Evolutionary conservation across 2,888 invertebrate species (phyloP), one percentile per base, ranked within the genome.

Genomic region (Eilema griseolum): DNA sequence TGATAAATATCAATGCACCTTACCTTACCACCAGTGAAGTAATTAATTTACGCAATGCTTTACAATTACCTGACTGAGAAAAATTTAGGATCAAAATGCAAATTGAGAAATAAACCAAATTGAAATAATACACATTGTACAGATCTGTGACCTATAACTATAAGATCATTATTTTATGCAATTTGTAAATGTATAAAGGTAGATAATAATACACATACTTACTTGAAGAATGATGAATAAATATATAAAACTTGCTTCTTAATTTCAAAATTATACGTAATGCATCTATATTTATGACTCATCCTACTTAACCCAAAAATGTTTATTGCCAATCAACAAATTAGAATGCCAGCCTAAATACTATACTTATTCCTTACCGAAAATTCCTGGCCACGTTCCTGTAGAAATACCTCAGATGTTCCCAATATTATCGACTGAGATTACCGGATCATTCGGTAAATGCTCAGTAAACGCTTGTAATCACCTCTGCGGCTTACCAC

Each of bases 371-470:
- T 82, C 76, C 77, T 78, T 83, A 74, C 85, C 83, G 83, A 85
- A 84, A 80, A 86, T 86, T 85, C 83, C 81, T 80, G 74, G 79
- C 85, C 82, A 80, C 83, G 85, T 84, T 85, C 80, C 81, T 79
- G 59, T 76, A 81, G 83, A 83, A 88, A 91, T 92, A 91, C 89
- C 89, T 83, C 79, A 82, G 81, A 86, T 88, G 84, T 90, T 91
- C 88, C 89, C 88, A 89, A 92, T 91, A 91, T 91, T 90, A 83
- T 72, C 69, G 60, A 60, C 77, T 70, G 66, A 91, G 91, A 92
- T 94, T 94, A 94, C 93, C 88, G 89, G 91, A 93, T 93, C 89
- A 91, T 91, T 90, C 89, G 87, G 93, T 94, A 94, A 95, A 91
- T 86, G 93, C 70, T 73, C 72, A 71, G 84, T 86, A 86, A 86